Base-by-base conservation (phyloP, 1,140 invertebrate genomes). In the Pseudachorutes palmiensis region DNA sequence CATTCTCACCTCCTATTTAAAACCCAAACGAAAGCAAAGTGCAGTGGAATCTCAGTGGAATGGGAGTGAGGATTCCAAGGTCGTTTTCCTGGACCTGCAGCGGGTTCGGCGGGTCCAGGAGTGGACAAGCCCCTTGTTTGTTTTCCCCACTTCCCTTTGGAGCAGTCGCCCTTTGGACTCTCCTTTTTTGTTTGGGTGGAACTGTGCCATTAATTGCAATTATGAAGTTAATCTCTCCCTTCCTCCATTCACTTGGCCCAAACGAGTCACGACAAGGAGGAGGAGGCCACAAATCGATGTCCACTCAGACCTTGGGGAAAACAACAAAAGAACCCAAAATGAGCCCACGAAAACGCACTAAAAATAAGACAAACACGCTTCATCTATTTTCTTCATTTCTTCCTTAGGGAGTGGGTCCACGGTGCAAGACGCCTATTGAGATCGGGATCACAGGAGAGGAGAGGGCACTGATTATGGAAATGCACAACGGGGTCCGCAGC, bases 401-500 rank as follows among this genome's bases (percentile, higher is more conserved):
- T 30, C 22, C 22, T 30, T 30, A 12, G 73, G 71, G 71, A 28
- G 58, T 74, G 14, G 73, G 73, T 19, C 69, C 73, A 19, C 16
- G 65, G 45, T 74, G 73, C 58, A 72, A 71, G 62, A 66, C 51
- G 26, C 62, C 67, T 14, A 66, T 62, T 29, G 63, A 76, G 72
- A 29, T 80, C n/a, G 73, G 73, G 26, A 68, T 74, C 26, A 41
- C 64, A 19, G 1, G 66, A 22, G 16, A 33, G 24, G 73, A 74
- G 14, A 72, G 69, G 36, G 51, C 86, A 77, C 80, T 82, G 32
- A 90, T 91, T 70, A 81, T 91, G 62, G 84, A 88, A 74, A 82
- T 85, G 71, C 90, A 92, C 80, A 92, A 92, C 80, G 82, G 83
- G 67, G 81, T 89, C 33, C 79, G 90, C 76, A 86, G 88, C 76